phyloP scores from a whole-genome alignment of 2,797 vertebrate genomes.

The Ara ararauna region DNA sequence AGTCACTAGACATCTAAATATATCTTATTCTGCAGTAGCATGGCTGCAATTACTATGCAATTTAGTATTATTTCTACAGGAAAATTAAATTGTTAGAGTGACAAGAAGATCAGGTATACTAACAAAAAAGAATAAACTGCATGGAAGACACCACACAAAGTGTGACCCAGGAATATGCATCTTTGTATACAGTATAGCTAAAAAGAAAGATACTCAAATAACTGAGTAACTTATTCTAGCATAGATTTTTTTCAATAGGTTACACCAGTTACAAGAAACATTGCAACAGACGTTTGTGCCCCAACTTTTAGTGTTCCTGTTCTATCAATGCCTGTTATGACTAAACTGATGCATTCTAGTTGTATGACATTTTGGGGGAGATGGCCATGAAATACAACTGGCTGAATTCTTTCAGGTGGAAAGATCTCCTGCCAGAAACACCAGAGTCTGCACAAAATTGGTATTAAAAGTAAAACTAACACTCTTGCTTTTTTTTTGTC shows the following conservation, averaged over 20 bases:
- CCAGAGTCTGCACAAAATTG: not conserved
- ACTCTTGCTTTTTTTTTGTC: not conserved
- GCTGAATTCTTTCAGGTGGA: not conserved
- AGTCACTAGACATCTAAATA: slow-evolving; percentile 35
- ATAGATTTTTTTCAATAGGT: not conserved
- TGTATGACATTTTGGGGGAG: not conserved
- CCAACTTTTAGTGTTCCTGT: not conserved
- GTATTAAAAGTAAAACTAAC: not conserved
- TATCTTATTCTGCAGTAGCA: slow-evolving; percentile 41
- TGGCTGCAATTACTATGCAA: slow-evolving; percentile 26
- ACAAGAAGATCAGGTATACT: not conserved
- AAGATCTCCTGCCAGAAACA: not conserved
- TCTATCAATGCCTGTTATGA: not conserved
- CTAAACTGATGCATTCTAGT: not conserved
- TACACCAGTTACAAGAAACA: not conserved
- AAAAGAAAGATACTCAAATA: not conserved
- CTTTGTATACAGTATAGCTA: not conserved
- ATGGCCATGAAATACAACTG: not conserved
- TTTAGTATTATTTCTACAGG: slow-evolving; percentile 37
- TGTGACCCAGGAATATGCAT: not conserved
- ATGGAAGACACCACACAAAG: not conserved
- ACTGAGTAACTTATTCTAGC: not conserved
- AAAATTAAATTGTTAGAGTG: slow-evolving; percentile 34
- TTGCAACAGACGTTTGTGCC: not conserved
- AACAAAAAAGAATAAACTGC: not conserved